A percentile compares a stretch with the other conserved stretches of the same genome.
These are phyloP conservation scores for Hypolimnas misippus DNA, from an alignment of 2,888 invertebrate genomes.

Conservation along the genomic window DNA sequence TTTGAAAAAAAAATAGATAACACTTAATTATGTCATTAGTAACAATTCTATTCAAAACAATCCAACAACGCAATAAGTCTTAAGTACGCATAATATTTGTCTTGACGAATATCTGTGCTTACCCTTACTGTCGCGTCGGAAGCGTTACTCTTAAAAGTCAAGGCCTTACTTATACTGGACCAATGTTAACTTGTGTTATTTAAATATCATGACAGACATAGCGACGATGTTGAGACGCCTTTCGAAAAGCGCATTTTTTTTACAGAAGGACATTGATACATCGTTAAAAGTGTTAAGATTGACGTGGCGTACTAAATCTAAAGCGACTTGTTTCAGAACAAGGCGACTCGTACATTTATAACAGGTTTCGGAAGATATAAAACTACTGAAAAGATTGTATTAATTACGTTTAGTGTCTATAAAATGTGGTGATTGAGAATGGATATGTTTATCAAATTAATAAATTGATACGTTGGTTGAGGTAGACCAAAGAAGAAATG, in stretches of 20 bases:
- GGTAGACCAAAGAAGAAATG: too few relatives aligned
- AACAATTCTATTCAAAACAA: too few relatives aligned
- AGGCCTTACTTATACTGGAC: slow-evolving; percentile 74
- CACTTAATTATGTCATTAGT: too few relatives aligned
- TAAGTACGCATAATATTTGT: slow-evolving; percentile 7
- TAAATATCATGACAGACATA: slow-evolving; percentile 74
- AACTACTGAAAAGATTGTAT: neutral
- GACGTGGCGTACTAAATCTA: slow-evolving; percentile 27
- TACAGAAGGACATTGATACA: slow-evolving; percentile 60
- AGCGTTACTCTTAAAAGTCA: slow-evolving; percentile 79
- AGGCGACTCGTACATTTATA: slow-evolving; percentile 13
- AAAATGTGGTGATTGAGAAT: neutral
- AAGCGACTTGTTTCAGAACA: slow-evolving; percentile 16
- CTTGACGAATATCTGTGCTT: slow-evolving; percentile 26
- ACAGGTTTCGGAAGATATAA: neutral
- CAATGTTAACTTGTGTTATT: slow-evolving; percentile 84
- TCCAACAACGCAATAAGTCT: neutral
- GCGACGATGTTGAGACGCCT: slow-evolving; percentile 67
- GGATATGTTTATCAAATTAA: too few relatives aligned
- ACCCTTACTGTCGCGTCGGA: slow-evolving; percentile 72
- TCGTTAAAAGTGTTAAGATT: slow-evolving; percentile 38
- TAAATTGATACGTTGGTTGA: too few relatives aligned
- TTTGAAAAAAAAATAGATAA: too few relatives aligned
- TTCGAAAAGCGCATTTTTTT: slow-evolving; percentile 75
- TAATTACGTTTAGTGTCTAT: neutral